Evolutionary conservation across 2,113 vertebrate species (phyloP).

Genomic region (Bambusicola thoracicus): DNA sequence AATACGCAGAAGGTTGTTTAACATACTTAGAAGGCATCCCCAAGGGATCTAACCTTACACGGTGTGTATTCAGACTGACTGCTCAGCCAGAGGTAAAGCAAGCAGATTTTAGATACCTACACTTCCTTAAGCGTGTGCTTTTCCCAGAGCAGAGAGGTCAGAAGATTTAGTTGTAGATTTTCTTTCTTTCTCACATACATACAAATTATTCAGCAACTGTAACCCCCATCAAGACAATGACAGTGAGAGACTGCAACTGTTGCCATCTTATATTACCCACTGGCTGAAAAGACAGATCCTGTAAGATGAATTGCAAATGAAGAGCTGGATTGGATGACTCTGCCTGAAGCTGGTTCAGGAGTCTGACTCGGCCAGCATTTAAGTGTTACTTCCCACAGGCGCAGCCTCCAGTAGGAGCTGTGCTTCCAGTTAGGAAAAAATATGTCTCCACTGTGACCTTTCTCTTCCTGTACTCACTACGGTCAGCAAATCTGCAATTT

Average conservation of each 20-base stretch:
- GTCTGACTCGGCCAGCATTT: background rate
- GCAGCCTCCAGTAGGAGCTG: background rate
- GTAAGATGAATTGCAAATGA: background rate
- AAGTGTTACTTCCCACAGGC: background rate
- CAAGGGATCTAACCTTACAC: background rate
- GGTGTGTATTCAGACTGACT: background rate
- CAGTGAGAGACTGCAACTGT: background rate
- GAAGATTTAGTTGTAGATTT: background rate
- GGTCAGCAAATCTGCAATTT: background rate
- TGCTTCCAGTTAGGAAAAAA: background rate
- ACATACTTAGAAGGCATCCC: background rate
- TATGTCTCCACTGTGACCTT: background rate
- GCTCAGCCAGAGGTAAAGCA: conserved; percentile 19
- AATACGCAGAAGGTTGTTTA: background rate
- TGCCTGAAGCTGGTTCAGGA: background rate
- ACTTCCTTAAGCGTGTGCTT: background rate
- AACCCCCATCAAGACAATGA: background rate
- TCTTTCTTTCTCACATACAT: background rate
- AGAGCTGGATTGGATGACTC: background rate
- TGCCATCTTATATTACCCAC: background rate
- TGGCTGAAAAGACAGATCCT: background rate
- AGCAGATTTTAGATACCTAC: background rate
- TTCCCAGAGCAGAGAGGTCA: background rate
- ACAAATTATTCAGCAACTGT: background rate
- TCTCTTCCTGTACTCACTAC: background rate